These are phyloP conservation scores for Venturia canescens DNA, from an alignment of 1,140 invertebrate species.

Conservation along the genomic window DNA sequence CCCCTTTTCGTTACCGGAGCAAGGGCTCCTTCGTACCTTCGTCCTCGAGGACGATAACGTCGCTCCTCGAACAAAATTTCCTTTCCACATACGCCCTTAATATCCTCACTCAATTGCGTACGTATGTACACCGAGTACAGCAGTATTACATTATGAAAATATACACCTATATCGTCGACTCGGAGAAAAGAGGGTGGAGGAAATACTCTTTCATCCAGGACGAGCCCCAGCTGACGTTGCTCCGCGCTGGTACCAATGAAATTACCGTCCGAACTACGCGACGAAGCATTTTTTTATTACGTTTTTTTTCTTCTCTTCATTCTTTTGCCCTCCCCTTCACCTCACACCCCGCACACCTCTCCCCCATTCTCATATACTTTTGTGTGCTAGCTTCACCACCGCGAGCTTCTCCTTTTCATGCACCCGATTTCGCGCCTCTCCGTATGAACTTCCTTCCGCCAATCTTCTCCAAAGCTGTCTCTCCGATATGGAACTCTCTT, in stretches of 20 bases:
- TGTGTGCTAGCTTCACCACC: neutral
- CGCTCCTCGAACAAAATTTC: neutral
- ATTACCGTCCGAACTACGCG: conserved; percentile 61
- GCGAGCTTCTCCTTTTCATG: neutral
- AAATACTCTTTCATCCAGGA: conserved; percentile 47
- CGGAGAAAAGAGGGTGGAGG: neutral
- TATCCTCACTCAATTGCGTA: neutral
- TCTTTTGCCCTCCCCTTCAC: neutral
- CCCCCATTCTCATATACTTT: neutral
- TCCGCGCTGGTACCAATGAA: conserved; percentile 61
- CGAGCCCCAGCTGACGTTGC: conserved; percentile 62
- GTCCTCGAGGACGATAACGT: neutral
- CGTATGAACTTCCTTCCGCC: conserved; percentile 33
- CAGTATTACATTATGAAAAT: conserved; percentile 73
- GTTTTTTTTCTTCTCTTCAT: conserved; percentile 33
- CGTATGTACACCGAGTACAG: conserved; percentile 54
- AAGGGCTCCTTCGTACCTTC: neutral
- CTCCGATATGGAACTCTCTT: neutral
- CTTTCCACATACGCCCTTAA: neutral
- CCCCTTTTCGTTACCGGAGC: conserved; percentile 49
- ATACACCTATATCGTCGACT: conserved; percentile 42
- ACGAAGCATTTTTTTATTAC: conserved; percentile 20
- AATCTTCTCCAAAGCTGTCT: conserved; percentile 15
- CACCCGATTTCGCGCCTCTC: neutral
- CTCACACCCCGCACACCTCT: neutral